Evolutionary conservation across 2,888 invertebrate species (phyloP), one percentile per base, ranked within the genome.

Genomic region (Eurytoma adleriae): DNA sequence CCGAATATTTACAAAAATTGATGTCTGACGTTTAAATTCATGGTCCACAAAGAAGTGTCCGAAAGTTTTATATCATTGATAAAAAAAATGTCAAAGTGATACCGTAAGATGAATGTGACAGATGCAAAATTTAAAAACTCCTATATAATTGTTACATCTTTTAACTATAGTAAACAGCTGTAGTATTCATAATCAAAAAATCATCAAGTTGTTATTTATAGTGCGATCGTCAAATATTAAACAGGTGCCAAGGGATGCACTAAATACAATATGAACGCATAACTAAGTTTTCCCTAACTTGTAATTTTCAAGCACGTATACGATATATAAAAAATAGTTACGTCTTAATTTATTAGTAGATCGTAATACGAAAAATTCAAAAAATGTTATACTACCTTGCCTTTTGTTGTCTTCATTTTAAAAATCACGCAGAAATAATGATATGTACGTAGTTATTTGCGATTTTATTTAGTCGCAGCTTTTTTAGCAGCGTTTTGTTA

Each of bases 201-300:
- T 40, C 40, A 40, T 40, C 40, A 40, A 40, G 40, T 40, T 76
- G 66, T 82, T 75, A 72, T 68, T 61, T 76, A 72, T 30, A 70
- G 73, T 76, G 59, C 48, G 75, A 80, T 82, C 84, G 84, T 82
- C 81, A 83, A 81, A 86, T 79, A 81, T 85, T 83, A 40, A 83
- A 85, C 84, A 82, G 83, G 87, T 87, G 87, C 87, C 88, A 88
- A 88, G 86, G 84, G 86, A 87, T 85, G 83, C 84, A 86, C 85
- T 85, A 77, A 85, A 86, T 79, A 71, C 71, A 74, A 73, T 62
- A 61, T 66, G 68, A 78, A 80, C 72, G 75, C 76, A 80, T 80
- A 82, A 82, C 48, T 79, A 76, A 30, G 75, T 82, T 82, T 82
- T 79, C 64, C 80, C 68, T 50, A 20, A 74, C 75, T 67, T 64